Percentiles rank a stretch among this genome's conserved stretches.
phyloP scores from a whole-genome alignment of 2,888 invertebrate species.

The Cheilosia pagana region DNA sequence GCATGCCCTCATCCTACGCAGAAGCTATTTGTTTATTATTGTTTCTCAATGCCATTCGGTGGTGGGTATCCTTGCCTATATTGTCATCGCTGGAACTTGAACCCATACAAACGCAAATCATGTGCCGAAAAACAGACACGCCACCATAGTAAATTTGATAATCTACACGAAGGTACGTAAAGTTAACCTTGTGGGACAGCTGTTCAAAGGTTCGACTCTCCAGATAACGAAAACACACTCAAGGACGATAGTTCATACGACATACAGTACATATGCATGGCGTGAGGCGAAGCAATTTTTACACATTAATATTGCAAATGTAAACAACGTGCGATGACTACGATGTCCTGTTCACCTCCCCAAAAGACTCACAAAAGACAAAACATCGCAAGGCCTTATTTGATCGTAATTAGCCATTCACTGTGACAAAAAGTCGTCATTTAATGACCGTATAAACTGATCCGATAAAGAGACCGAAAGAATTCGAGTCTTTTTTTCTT shows the following conservation, averaged over 20 bases:
- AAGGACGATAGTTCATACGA: constrained; percentile 1
- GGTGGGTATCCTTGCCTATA: constrained; percentile 36
- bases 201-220: background rate
- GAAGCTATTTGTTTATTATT: constrained; percentile 3
- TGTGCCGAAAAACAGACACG: constrained; percentile 43
- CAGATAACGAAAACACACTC: background rate
- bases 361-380: constrained; percentile 1
- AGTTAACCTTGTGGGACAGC: background rate
- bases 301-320: background rate
- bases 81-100: constrained; percentile 41
- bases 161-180: constrained; percentile 2
- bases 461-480: constrained; percentile 9
- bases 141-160: constrained; percentile 15
- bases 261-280: too few species aligned
- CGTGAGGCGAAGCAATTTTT: background rate
- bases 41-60: constrained; percentile 36
- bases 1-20: background rate
- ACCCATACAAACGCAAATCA: constrained; percentile 21
- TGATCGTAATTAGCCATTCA: constrained; percentile 50
- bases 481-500: constrained; percentile 1
- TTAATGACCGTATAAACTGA: constrained; percentile 47
- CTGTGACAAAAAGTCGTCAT: constrained; percentile 48
- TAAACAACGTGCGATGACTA: background rate
- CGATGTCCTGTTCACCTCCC: background rate
- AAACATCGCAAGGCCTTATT: constrained; percentile 42